These are phyloP conservation scores for Eugnorisma glareosa DNA, from an alignment of 2,888 invertebrate genomes.

Conservation along the genomic window DNA sequence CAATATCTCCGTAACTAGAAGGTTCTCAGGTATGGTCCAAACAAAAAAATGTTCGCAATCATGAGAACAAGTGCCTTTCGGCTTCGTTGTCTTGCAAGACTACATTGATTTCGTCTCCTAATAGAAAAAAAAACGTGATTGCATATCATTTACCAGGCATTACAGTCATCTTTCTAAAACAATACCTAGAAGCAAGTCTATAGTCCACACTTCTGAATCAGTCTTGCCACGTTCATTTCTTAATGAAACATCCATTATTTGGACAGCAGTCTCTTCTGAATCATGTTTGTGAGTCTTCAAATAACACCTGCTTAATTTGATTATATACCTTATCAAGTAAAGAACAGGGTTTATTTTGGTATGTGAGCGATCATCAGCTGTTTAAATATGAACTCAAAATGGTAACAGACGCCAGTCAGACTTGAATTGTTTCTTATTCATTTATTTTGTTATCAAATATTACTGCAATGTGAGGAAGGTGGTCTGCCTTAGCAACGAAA, in stretches of 20 bases:
- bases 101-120: too few species aligned
- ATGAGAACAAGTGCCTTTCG: too few species aligned
- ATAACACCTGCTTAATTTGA: slow-evolving; percentile 1
- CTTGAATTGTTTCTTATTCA: slow-evolving; percentile 20
- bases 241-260: slow-evolving; percentile 55
- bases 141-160: not conserved
- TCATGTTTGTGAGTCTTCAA: slow-evolving; percentile 45
- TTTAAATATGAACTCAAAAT: slow-evolving; percentile 56
- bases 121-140: not conserved
- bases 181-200: not conserved
- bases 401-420: slow-evolving; percentile 38
- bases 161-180: not conserved
- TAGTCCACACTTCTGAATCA: slow-evolving; percentile 26
- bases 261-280: slow-evolving; percentile 55
- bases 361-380: slow-evolving; percentile 57
- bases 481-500: not conserved
- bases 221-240: slow-evolving; percentile 16
- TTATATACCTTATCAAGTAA: slow-evolving; percentile 5
- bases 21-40: too few species aligned
- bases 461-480: not conserved
- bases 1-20: too few species aligned
- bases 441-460: slow-evolving; percentile 27
- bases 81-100: too few species aligned
- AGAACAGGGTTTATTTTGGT: slow-evolving; percentile 11
- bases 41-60: too few species aligned